Evolutionary conservation across 2,797 vertebrate genomes (phyloP), one percentile per base, ranked within the genome.

Genomic region (Sebastes diploproa): DNA sequence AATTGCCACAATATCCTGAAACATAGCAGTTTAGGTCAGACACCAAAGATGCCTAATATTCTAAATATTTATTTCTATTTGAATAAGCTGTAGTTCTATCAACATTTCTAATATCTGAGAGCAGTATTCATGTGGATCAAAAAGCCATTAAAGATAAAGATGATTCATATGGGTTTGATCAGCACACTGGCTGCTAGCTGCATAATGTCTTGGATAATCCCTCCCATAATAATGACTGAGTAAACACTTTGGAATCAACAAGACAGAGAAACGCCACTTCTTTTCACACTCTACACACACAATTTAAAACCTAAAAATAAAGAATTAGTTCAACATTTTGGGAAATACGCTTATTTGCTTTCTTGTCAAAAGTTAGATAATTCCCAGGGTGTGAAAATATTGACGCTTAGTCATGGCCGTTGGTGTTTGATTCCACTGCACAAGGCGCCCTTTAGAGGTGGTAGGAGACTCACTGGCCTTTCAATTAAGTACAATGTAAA

Each of bases 171-270:
- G 59, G 67, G 27, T 72, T 59, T 60, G 62, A 63, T 14, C 66
- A 63, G 56, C 36, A 58, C 42, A 14, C 22, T 27, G 63, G 22
- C n/a, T 25, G 50, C 18, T 27, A 59, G 27, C n/a, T 25, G 50
- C 30, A 30, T 22, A 60, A 2, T 18, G 20, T 67, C 50, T 55
- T 34, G 2, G 36, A 73, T 71, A 32, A 36, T 76, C 62, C 14
- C 22, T 16, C 30, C 18, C 23, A 72, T 60, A 54, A 59, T 58
- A 63, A 75, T 77, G 12, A 38, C 36, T 38, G 70, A 81, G 75
- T 65, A 7, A 74, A 25, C 13, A 65, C 52, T 56, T 0, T 23
- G 20, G n/a, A 14, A 54, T 54, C 32, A 60, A 55, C 4, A 29
- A 59, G 25, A 59, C 20, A 54, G 46, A 27, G 0, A 84, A 56